Percentiles rank a stretch among this genome's conserved stretches.
Evolutionary conservation across 2,888 invertebrate genomes (phyloP).

Genomic region (Hoplodrina blanda): DNA sequence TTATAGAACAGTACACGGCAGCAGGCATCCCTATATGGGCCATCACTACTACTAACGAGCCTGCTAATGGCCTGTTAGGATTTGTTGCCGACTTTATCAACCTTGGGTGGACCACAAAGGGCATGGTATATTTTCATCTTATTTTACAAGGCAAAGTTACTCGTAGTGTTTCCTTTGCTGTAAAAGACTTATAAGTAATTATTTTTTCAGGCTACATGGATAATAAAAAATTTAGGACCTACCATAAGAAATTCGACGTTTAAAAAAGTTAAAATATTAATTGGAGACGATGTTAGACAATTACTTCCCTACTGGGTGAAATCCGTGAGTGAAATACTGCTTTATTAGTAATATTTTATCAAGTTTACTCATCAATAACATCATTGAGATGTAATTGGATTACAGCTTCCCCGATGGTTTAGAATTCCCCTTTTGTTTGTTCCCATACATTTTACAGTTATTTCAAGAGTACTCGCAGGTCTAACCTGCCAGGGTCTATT

Average conservation of each 20-base stretch:
- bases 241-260: constrained; percentile 91
- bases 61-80: constrained; percentile 91
- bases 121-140: constrained; percentile 77
- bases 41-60: constrained; percentile 96
- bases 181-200: not conserved
- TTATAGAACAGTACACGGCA: constrained; percentile 93
- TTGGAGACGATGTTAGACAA: constrained; percentile 94
- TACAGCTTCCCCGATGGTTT: too few species aligned
- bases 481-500: too few species aligned
- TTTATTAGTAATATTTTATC: not conserved
- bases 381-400: too few species aligned
- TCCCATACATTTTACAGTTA: too few species aligned
- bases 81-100: constrained; percentile 90
- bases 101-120: constrained; percentile 93
- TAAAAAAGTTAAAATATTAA: constrained; percentile 92
- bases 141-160: not conserved
- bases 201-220: constrained; percentile 91
- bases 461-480: too few species aligned
- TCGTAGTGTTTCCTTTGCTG: not conserved
- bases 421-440: too few species aligned
- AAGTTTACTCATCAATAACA: not conserved
- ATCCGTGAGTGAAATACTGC: constrained; percentile 81
- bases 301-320: constrained; percentile 92
- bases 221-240: constrained; percentile 94
- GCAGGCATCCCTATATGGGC: constrained; percentile 93